Conservation (phyloP, 1,140 invertebrate species). For the Ostrea edulis region DNA sequence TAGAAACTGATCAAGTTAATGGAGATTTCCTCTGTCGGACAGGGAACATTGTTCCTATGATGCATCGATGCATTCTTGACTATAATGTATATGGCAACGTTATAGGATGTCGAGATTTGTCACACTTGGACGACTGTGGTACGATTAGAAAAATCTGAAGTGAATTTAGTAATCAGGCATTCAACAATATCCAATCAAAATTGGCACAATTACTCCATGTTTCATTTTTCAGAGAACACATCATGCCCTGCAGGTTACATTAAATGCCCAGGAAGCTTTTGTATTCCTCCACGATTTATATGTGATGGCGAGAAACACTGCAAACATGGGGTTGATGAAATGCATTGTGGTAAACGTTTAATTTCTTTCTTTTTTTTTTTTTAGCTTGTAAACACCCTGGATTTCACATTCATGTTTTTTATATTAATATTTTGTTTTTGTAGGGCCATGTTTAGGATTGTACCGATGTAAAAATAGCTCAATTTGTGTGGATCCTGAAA, state of each 20-base stretch:
- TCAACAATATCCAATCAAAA: not conserved
- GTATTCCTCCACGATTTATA: constrained; percentile 57
- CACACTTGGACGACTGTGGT: constrained; percentile 54
- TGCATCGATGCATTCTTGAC: constrained; percentile 39
- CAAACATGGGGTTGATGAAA: constrained; percentile 74
- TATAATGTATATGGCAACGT: constrained; percentile 50
- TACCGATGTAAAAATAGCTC: constrained; percentile 46
- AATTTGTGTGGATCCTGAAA: constrained; percentile 24
- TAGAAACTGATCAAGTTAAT: not conserved
- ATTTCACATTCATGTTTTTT: not conserved
- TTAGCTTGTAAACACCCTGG: not conserved
- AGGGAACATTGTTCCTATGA: constrained; percentile 29
- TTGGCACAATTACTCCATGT: not conserved
- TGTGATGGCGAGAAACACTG: constrained; percentile 78
- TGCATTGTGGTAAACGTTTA: constrained; percentile 52
- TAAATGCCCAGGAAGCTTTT: constrained; percentile 60
- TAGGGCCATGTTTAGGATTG: constrained; percentile 40
- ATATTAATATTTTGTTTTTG: not conserved
- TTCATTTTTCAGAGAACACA: constrained; percentile 43
- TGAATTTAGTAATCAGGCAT: not conserved
- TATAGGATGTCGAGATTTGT: constrained; percentile 53
- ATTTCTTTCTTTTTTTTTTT: not conserved
- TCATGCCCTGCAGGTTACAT: constrained; percentile 48
- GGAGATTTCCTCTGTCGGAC: constrained; percentile 41
- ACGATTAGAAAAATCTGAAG: not conserved